Conservation (phyloP, 2,113 vertebrate genomes). For the Poeciliopsis occidentalis region DNA sequence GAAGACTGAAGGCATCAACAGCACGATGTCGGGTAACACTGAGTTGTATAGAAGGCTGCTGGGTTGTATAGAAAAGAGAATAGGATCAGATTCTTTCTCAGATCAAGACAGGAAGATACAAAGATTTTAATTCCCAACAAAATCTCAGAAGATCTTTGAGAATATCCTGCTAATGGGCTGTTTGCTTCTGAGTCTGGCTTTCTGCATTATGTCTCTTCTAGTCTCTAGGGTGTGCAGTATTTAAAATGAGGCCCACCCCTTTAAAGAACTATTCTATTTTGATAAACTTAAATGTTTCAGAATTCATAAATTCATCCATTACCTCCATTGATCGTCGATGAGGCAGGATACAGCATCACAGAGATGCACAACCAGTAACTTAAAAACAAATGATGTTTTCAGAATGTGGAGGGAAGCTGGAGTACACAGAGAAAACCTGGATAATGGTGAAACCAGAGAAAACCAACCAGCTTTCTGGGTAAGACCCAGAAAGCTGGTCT, state of each 20-base stretch:
- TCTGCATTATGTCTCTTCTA: background rate
- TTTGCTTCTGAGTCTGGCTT: background rate
- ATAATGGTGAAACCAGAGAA: background rate
- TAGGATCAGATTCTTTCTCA: background rate
- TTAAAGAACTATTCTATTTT: too few species aligned
- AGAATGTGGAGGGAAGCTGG: background rate
- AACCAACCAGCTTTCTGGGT: background rate
- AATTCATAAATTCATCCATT: too few species aligned
- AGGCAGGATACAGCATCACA: too few species aligned
- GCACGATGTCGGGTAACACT: slow-evolving; percentile 30
- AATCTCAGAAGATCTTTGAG: background rate
- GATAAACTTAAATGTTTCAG: too few species aligned
- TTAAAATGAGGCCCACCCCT: too few species aligned
- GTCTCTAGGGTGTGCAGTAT: too few species aligned
- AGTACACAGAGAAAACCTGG: background rate
- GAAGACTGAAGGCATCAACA: slow-evolving; percentile 2
- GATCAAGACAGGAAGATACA: background rate
- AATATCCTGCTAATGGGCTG: background rate
- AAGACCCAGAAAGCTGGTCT: too few species aligned
- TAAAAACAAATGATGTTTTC: background rate
- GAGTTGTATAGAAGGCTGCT: background rate
- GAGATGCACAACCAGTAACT: too few species aligned
- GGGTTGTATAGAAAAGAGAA: slow-evolving; percentile 6
- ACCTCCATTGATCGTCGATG: too few species aligned
- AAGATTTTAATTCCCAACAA: background rate